Evolutionary conservation across 2,888 invertebrate genomes (phyloP), one percentile per base, ranked within the genome.

Genomic region (Ichneumon xanthorius): DNA sequence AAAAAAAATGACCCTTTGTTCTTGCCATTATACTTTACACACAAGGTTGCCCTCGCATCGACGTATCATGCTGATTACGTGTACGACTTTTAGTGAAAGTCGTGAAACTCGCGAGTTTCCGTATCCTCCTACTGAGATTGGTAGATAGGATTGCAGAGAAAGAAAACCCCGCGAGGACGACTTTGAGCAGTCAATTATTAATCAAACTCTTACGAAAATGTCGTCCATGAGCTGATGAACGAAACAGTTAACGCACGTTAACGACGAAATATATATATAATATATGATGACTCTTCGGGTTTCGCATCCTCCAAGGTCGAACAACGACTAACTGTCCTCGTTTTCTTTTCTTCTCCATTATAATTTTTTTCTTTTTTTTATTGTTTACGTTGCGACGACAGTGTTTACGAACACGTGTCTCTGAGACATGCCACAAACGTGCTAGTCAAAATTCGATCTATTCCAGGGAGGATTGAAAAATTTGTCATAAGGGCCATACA

Each of bases 401-500:
- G 53, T 75, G 70, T 78, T 82, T 19, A 77, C 79, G 78, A 82
- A 55, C 26, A 68, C 53, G 80, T 75, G 63, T 67, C 73, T 50
- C 67, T 53, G 19, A 65, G 68, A 80, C 67, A 81, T 73, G 81
- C 80, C 87, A 87, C 87, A 84, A 88, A 87, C 87, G 91, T 92
- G 91, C 93, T 93, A 92, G 93, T 93, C 93, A 93, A 93, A 93
- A 93, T 93, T 93, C 89, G 88, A 92, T 88, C 89, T 89, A 90
- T 89, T 85, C 63, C 85, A 30, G 63, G 81, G 82, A 83, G 82
- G 75, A 79, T 82, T 73, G 77, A 85, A 19, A 48, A 19, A 76
- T 81, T 79, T 77, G 48, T 75, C 67, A 58, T 75, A 73, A 82
- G 45, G 75, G 75, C 86, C 86, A 61, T 55, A 19, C 37, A 58